Base-by-base conservation (phyloP, 2,797 vertebrate genomes). In the Octomys mimax region DNA sequence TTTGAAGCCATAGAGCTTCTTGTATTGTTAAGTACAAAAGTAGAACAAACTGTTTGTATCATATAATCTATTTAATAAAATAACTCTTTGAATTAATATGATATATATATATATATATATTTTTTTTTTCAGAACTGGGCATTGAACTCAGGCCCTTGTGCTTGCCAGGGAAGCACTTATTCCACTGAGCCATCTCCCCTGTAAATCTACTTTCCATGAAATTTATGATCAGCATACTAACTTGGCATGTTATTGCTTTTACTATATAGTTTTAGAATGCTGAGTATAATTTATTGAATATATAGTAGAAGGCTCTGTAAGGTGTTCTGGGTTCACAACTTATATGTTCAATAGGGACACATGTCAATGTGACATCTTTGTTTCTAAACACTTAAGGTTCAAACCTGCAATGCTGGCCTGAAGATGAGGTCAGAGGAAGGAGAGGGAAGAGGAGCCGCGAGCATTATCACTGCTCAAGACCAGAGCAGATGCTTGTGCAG, bases 21-120 rank as follows among this genome's bases (percentile, higher is more conserved):
- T 24, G 28, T 42, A 84, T 82, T 91, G 59, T 92, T 85, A 96
- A 95, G 52, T 57, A 14, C 36, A 96, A 64, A 77, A 46, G n/a
- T 49, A 90, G 46, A 73, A 73, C 4, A 70, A 81, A 75, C 6
- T 59, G 1, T 16, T 83, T 70, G 91, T 39, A 92, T 86, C 39
- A 61, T 46, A 26, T 64, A 46, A 87, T 46, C 59, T 18, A 49
- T 82, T 94, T 22, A 57, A 57, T 18, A 57, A 57, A 57, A 57
- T 57, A 39, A 39, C 39, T 39, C 39, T 39, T 39, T 39, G 39
- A 39, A 39, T 39, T 39, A 39, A 39, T 39, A 39, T 39, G 39
- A 39, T 39, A 39, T 39, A 39, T 39, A 39, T 39, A 39, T 39
- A 39, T 39, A 39, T 39, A 39, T 39, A 39, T 39, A 39, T n/a